A percentile compares a stretch with the other conserved stretches of the same genome.
Evolutionary conservation across 2,113 vertebrate species (phyloP).

Genomic region (Clarias magur): DNA sequence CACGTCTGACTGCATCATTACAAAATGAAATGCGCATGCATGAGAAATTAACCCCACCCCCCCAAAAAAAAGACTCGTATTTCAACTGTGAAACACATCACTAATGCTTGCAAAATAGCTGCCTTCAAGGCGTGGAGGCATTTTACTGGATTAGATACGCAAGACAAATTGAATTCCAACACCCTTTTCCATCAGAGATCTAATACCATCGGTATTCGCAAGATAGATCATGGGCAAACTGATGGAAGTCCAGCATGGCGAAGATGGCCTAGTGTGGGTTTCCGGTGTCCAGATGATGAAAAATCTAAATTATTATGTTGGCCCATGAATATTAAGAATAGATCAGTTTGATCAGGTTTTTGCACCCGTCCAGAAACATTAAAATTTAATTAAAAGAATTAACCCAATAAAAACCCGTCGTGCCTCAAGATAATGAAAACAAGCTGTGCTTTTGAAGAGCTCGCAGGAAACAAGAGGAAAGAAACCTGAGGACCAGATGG

Average conservation of each 20-base stretch:
- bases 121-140: not conserved
- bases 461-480: slow-evolving; percentile 5
- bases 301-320: too few relatives aligned
- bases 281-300: not conserved
- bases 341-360: slow-evolving; percentile 27
- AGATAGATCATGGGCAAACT: not conserved
- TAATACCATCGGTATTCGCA: not conserved
- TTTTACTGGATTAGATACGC: not conserved
- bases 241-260: not conserved
- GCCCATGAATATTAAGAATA: too few relatives aligned
- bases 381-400: slow-evolving; percentile 42
- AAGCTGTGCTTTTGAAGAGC: slow-evolving; percentile 32
- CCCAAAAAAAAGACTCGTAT: not conserved
- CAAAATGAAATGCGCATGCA: not conserved
- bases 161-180: not conserved
- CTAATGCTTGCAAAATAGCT: not conserved
- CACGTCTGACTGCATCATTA: not conserved
- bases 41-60: not conserved
- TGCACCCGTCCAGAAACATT: slow-evolving; percentile 40
- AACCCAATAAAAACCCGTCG: slow-evolving; percentile 34
- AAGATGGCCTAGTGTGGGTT: not conserved
- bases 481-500: slow-evolving; percentile 48
- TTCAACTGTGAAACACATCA: not conserved
- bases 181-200: not conserved
- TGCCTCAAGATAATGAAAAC: slow-evolving; percentile 37